Conservation (phyloP, 2,888 invertebrate species). For the Heliconius cydno region DNA sequence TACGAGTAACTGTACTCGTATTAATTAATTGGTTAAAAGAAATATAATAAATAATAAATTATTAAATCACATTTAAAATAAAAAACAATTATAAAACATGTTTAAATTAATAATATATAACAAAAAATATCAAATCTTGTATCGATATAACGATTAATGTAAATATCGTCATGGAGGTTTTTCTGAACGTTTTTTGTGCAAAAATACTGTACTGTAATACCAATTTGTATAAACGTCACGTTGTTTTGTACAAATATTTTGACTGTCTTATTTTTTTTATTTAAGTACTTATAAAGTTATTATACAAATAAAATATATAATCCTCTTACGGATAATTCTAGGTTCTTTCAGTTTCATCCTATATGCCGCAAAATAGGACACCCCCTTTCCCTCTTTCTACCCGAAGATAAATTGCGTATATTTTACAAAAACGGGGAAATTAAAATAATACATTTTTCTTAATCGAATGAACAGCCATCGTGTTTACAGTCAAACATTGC, state of each 20-base stretch:
- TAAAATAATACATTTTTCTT: too few relatives aligned
- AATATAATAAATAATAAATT: neutral
- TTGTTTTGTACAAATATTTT: conserved; percentile 8
- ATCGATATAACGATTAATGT: conserved; percentile 3
- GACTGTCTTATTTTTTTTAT: neutral
- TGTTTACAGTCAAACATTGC: too few relatives aligned
- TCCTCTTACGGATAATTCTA: neutral
- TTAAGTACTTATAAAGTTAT: too few relatives aligned
- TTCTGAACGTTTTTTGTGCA: conserved; percentile 1
- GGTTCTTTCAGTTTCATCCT: neutral
- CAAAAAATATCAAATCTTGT: neutral
- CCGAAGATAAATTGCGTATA: too few relatives aligned
- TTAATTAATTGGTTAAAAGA: neutral
- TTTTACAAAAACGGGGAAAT: too few relatives aligned
- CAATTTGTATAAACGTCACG: neutral
- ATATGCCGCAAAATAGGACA: too few relatives aligned
- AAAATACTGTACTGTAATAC: neutral
- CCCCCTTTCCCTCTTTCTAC: too few relatives aligned
- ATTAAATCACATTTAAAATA: neutral
- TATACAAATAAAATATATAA: neutral
- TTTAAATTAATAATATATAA: neutral
- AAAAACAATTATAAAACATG: neutral
- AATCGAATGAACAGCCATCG: too few relatives aligned
- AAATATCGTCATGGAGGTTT: conserved; percentile 9
- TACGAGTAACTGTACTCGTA: neutral